Conservation (phyloP, 2,888 invertebrate genomes). For the Ametastegia equiseti region DNA sequence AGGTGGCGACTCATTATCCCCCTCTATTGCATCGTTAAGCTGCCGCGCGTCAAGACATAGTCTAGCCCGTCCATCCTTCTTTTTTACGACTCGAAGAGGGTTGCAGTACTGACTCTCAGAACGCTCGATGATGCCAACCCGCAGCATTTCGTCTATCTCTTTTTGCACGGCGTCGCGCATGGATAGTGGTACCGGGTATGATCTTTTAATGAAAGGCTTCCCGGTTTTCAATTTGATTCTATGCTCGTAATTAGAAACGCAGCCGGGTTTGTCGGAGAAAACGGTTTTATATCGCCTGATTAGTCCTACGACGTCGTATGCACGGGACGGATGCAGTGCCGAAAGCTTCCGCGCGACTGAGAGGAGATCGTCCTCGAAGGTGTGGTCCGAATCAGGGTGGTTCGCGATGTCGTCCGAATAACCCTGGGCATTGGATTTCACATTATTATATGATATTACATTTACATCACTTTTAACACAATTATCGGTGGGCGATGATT, state of each 20-base stretch:
- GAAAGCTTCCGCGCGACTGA: slow-evolving; percentile 31
- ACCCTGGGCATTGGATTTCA: too few species aligned
- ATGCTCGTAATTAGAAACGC: slow-evolving; percentile 60
- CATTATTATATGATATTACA: too few species aligned
- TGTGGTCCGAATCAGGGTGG: background rate
- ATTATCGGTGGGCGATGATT: too few species aligned
- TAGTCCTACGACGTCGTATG: background rate
- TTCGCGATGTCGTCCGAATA: background rate
- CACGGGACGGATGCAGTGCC: background rate
- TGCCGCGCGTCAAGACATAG: slow-evolving; percentile 63
- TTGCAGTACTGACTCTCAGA: slow-evolving; percentile 61
- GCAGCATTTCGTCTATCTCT: slow-evolving; percentile 60
- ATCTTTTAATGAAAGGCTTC: slow-evolving; percentile 56
- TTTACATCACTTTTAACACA: too few species aligned
- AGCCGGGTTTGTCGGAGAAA: slow-evolving; percentile 56
- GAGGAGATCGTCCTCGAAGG: slow-evolving; percentile 40
- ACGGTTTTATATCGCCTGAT: slow-evolving; percentile 49
- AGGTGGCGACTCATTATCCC: slow-evolving; percentile 58
- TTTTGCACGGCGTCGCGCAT: slow-evolving; percentile 58
- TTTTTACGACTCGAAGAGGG: slow-evolving; percentile 61
- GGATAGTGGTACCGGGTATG: slow-evolving; percentile 61
- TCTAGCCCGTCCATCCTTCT: slow-evolving; percentile 62
- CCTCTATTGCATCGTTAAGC: slow-evolving; percentile 60
- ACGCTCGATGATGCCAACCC: slow-evolving; percentile 60
- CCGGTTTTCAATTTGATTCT: slow-evolving; percentile 59